Evolutionary conservation across 64 coral and sea anemone species (phyloP).

Genomic region (Astreopora myriophthalma): DNA sequence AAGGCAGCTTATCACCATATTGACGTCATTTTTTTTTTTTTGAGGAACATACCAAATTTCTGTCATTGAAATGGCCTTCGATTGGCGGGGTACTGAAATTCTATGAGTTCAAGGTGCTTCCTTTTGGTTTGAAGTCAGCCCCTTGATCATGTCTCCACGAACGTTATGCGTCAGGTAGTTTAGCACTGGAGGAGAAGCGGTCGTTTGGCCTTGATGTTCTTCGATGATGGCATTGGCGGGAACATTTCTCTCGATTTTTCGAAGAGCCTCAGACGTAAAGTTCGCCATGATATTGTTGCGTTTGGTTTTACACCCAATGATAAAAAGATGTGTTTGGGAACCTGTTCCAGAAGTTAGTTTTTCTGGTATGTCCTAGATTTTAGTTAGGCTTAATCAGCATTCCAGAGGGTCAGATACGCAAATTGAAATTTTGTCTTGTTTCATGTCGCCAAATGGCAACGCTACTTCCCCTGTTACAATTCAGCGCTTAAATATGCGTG

Average conservation of each 20-base stretch:
- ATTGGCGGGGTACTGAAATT: neutral
- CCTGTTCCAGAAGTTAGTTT: neutral
- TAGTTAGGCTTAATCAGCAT: neutral
- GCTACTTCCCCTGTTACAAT: neutral
- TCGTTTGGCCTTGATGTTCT: neutral
- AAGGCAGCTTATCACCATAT: slow-evolving; percentile 19
- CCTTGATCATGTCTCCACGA: neutral
- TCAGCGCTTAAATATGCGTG: too few relatives aligned
- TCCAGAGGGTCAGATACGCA: neutral
- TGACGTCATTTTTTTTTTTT: too few relatives aligned
- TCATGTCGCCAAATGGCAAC: neutral
- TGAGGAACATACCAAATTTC: neutral
- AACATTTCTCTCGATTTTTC: neutral
- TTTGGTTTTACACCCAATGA: neutral
- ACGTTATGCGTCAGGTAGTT: neutral
- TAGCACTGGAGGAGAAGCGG: neutral
- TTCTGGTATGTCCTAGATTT: neutral
- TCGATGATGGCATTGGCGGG: neutral
- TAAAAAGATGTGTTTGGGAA: neutral
- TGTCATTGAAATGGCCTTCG: slow-evolving; percentile 11
- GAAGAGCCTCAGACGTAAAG: neutral
- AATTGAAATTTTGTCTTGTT: neutral
- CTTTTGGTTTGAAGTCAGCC: neutral
- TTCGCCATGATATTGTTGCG: neutral
- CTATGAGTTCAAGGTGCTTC: neutral